A percentile compares a stretch with the other conserved stretches of the same genome.
These are phyloP conservation scores for Ophthalmolycus amberensis DNA, from an alignment of 2,113 vertebrate genomes.

Conservation along the genomic window DNA sequence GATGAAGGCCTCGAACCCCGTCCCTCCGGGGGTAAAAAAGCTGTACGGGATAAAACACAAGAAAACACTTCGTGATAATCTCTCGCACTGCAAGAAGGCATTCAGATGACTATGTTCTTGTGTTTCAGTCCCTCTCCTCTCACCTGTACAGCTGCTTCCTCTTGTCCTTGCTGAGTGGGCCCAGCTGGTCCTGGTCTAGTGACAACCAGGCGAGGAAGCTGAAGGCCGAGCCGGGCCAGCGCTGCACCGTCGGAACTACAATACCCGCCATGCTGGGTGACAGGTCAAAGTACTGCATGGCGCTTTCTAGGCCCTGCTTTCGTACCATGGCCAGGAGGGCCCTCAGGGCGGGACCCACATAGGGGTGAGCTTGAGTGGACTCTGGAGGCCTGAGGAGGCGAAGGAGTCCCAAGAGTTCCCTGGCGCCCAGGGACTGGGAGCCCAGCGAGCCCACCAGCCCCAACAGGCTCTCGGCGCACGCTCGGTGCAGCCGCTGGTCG, in stretches of 20 bases:
- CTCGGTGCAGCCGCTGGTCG: conserved; percentile 83
- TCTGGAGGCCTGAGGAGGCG: conserved; percentile 88
- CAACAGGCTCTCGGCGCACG: conserved; percentile 92
- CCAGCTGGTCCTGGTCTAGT: conserved; percentile 92
- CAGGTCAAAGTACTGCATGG: conserved; percentile 96
- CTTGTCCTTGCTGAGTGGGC: conserved; percentile 87
- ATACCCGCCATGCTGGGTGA: conserved; percentile 95
- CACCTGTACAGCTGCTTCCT: conserved; percentile 99
- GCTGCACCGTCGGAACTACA: conserved; percentile 89
- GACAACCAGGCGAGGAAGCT: conserved; percentile 95
- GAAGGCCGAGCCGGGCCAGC: conserved; percentile 95
- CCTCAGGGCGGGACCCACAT: conserved; percentile 87
- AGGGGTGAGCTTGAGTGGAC: conserved; percentile 83
- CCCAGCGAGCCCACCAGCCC: conserved; percentile 91
- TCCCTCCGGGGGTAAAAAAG: conserved; percentile 94
- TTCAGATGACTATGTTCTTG: neutral
- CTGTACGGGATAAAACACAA: conserved; percentile 70
- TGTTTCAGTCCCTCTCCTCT: conserved; percentile 8
- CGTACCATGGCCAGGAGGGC: conserved; percentile 92
- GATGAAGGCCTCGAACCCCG: conserved; percentile 97
- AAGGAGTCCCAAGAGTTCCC: conserved; percentile 89
- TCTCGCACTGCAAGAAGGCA: too few species aligned
- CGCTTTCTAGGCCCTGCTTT: conserved; percentile 92
- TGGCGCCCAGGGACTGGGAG: conserved; percentile 91
- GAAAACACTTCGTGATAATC: neutral